Evolutionary conservation across 2,888 invertebrate species (phyloP).

Genomic region (Adelphocoris suturalis): DNA sequence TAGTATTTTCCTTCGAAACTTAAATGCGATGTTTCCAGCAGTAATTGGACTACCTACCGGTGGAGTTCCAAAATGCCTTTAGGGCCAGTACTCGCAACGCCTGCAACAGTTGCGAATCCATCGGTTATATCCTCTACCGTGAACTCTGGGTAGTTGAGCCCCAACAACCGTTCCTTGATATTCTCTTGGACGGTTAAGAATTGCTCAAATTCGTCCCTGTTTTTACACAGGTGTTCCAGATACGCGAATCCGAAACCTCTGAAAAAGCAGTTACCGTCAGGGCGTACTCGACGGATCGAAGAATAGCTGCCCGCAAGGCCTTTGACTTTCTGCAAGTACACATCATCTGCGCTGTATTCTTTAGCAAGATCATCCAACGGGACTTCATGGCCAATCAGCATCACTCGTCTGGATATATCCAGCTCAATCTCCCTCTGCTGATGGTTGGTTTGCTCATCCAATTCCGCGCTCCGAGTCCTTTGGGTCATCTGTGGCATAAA

Average conservation of each 20-base stretch:
- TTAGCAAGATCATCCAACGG: background rate
- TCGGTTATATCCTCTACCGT: conserved; percentile 41
- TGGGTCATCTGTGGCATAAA: background rate
- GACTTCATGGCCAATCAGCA: conserved; percentile 33
- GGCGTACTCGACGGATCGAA: conserved; percentile 5
- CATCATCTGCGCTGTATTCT: conserved; percentile 40
- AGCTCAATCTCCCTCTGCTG: background rate
- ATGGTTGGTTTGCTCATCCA: background rate
- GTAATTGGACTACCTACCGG: background rate
- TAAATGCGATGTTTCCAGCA: too few species aligned
- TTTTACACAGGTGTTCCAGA: background rate
- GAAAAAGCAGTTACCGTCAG: conserved; percentile 57
- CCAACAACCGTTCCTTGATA: conserved; percentile 14
- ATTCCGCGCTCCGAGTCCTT: background rate
- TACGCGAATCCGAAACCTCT: conserved; percentile 37
- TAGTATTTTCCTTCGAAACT: too few species aligned
- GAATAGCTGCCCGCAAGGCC: background rate
- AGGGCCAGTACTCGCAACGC: background rate
- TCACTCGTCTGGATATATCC: background rate
- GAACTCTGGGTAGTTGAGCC: conserved; percentile 13
- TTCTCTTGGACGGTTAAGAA: background rate
- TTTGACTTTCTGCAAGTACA: conserved; percentile 12
- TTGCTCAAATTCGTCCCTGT: background rate
- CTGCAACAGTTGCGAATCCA: conserved; percentile 4
- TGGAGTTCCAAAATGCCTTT: background rate